Conservation (phyloP, 2,797 vertebrate species). For the Darevskia nairensis region DNA sequence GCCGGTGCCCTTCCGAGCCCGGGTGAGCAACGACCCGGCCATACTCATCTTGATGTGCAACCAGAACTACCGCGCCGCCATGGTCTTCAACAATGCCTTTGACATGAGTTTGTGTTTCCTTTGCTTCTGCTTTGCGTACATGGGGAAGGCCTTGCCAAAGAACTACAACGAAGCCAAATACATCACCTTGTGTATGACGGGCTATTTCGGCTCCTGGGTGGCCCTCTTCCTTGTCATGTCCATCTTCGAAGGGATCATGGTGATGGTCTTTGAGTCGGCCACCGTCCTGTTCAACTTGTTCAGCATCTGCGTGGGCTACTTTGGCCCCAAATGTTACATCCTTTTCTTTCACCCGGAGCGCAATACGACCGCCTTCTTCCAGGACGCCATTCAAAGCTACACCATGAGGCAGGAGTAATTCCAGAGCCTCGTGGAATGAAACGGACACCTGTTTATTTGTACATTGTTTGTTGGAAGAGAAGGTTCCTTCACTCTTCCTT, state of each 20-base stretch:
- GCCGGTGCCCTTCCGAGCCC: not conserved
- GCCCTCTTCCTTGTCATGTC: constrained; percentile 84
- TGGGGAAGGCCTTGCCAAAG: constrained; percentile 88
- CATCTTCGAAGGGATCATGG: constrained; percentile 73
- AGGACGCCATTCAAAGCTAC: constrained; percentile 88
- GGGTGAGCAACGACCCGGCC: constrained; percentile 2
- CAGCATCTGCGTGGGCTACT: constrained; percentile 83
- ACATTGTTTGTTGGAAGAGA: too few relatives aligned
- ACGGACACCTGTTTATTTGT: too few relatives aligned
- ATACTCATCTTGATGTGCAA: constrained; percentile 81
- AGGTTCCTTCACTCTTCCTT: too few relatives aligned
- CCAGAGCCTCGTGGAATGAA: too few relatives aligned
- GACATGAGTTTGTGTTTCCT: constrained; percentile 76
- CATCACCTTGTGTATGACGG: constrained; percentile 85
- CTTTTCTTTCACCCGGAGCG: constrained; percentile 82
- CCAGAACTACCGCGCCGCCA: not conserved
- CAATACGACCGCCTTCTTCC: constrained; percentile 85
- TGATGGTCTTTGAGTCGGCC: constrained; percentile 48
- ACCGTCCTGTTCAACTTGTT: constrained; percentile 79
- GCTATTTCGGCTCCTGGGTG: constrained; percentile 85
- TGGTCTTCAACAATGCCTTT: constrained; percentile 54
- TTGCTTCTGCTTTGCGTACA: constrained; percentile 86
- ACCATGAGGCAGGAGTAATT: constrained; percentile 77
- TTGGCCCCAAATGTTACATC: constrained; percentile 86
- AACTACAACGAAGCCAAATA: constrained; percentile 90